Evolutionary conservation across 2,797 vertebrate genomes (phyloP), one percentile per base, ranked within the genome.

Genomic region (Scleropages formosus): DNA sequence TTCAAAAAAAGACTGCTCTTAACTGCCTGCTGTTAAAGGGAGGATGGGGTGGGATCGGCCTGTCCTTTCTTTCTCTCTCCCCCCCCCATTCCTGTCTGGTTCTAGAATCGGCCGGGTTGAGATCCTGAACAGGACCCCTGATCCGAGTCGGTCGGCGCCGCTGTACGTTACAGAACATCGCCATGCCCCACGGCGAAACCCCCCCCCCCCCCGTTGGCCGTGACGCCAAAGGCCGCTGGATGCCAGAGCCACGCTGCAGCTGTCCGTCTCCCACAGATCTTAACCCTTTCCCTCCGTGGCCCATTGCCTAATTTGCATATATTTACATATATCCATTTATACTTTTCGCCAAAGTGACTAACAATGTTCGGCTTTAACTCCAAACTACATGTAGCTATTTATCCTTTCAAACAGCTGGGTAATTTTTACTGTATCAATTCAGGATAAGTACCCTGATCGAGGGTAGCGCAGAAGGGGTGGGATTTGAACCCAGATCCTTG

Each of bases 171-270:
- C 4, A 71, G 74, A 39, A 72, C 61, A 60, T 84, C 80, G 81
- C 81, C 85, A 78, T 81, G 27, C 24, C 53, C 53, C 18, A 3
- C 10, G 9, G 53, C 4, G 2, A 22, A 61, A 20, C 16, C 59
- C 59, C 47, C 67, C 74, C 69, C 59, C 39, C 70, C 70, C 75
- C 76, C 24, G 64, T 69, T 72, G 74, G 63, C 77, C 46, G 73
- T 81, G 79, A 63, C 76, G 66, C 75, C 79, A 80, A 31, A 58
- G 73, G 15, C 73, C 4, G 31, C 39, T 67, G 46, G n/a, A 61
- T 84, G 82, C 82, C 84, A 76, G 70, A 80, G 44, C 58, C 71
- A 71, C 71, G 13, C 27, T 46, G 78, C 85, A 86, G 86, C 84
- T 85, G 83, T 78, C 66, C 0, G 62, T 73, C 77, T 74, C 80